Evolutionary conservation across 92 coral and sea anemone genomes (phyloP), one percentile per base, ranked within the genome.

Genomic region (Epizoanthus fatuus): DNA sequence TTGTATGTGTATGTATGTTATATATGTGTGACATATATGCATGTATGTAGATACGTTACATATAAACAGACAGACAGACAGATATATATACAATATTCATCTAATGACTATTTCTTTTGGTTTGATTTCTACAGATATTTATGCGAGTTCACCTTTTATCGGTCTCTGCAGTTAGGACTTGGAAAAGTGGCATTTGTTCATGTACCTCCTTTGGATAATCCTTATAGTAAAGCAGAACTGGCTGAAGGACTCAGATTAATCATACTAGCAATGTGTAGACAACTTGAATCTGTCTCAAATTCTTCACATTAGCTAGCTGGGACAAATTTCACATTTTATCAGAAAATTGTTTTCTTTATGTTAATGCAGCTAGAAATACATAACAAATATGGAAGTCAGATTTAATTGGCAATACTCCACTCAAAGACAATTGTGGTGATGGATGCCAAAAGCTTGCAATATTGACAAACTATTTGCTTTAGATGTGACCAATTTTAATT

Each of bases 131-230:
- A 0, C 90, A 97, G 99, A 91, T 97, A 91, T 81, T 82, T 97
- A 5, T 97, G 99, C 83, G 99, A 93, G 71, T 97, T 95, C 55
- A 93, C 84, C n/a, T 97, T 95, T 83, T 97, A 93, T 81, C 94
- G 86, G 51, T 97, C 99, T n/a, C 87, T 97, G 3, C 81, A 93
- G 80, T 87, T 93, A 81, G 93, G 96, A 16, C 82, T 77, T 77
- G 82, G 82, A 44, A 91, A 96, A 17, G 94, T 90, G 5, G 90
- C 92, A 67, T 97, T 97, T 79, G 62, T 97, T 4, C 99, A 97
- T 59, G 93, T 97, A 4, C 99, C 99, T 47, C 92, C 86, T 0
- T 78, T 93, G 37, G 96, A 95, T 29, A 91, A 89, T 15, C 99
- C 99, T 2, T 97, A 95, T 54, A 95, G 89, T 58, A 74, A 74